Conservation (phyloP, 2,888 invertebrate species). For the Aporophyla nigra region DNA sequence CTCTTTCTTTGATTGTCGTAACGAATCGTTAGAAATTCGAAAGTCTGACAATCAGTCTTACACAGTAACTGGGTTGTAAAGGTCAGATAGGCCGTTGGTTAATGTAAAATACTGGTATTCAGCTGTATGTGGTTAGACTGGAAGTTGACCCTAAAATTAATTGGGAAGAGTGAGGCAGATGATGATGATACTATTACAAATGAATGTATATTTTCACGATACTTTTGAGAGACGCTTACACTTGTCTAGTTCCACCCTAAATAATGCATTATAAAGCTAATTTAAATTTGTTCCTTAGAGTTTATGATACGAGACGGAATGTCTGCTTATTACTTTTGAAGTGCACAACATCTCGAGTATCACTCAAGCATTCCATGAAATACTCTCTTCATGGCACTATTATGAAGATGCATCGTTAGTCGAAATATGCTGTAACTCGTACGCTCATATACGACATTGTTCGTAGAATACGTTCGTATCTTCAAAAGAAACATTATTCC, state of each 20-base stretch:
- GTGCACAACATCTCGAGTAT: background rate
- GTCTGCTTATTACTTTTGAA: background rate
- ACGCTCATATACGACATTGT: background rate
- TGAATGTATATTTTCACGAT: background rate
- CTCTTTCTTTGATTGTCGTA: too few species aligned
- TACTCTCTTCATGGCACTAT: background rate
- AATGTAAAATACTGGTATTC: too few species aligned
- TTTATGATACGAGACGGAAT: background rate
- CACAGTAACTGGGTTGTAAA: too few species aligned
- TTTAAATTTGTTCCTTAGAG: background rate
- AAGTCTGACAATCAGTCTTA: too few species aligned
- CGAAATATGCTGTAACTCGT: constrained; percentile 19
- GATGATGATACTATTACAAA: too few species aligned
- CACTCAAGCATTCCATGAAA: constrained; percentile 5
- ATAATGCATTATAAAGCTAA: constrained; percentile 3
- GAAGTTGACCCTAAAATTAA: too few species aligned
- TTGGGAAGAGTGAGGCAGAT: too few species aligned
- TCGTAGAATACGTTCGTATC: background rate
- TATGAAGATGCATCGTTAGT: constrained; percentile 34
- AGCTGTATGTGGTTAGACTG: too few species aligned
- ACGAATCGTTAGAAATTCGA: too few species aligned
- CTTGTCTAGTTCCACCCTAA: background rate
- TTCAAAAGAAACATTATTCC: background rate
- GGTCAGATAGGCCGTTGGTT: too few species aligned
- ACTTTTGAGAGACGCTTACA: background rate